phyloP scores from a whole-genome alignment of 2,797 vertebrate genomes.

The Galagoides demidoff region DNA sequence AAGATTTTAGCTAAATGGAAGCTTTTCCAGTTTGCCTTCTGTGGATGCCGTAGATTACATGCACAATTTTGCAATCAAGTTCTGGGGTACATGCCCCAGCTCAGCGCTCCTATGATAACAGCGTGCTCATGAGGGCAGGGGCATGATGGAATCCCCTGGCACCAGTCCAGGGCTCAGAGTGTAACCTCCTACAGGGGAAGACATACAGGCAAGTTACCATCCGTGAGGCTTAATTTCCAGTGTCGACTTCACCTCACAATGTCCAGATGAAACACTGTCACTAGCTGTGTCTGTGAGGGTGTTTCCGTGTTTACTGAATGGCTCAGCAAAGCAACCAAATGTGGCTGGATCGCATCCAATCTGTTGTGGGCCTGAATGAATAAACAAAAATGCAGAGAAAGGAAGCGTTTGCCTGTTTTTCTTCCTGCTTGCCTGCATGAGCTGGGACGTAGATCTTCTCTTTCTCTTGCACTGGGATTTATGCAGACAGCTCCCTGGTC shows the following conservation, averaged over 20 bases:
- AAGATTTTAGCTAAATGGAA: neutral
- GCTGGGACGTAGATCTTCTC: neutral
- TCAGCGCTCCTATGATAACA: neutral
- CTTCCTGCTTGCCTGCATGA: neutral
- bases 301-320: neutral
- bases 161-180: neutral
- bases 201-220: too few species aligned
- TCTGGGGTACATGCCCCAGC: neutral
- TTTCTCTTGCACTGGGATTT: neutral
- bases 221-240: neutral
- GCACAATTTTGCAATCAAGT: neutral
- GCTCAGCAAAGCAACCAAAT: neutral
- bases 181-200: neutral
- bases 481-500: neutral
- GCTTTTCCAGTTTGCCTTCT: neutral
- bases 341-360: too few species aligned
- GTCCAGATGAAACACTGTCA: neutral
- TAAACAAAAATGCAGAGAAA: neutral
- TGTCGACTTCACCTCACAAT: neutral
- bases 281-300: neutral
- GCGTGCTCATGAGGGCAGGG: neutral
- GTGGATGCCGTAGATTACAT: neutral
- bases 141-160: rapidly evolving
- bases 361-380: neutral
- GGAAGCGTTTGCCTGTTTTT: neutral